Base-by-base conservation (phyloP, 2,888 invertebrate genomes). In the Meiosimyza platycephala region DNA sequence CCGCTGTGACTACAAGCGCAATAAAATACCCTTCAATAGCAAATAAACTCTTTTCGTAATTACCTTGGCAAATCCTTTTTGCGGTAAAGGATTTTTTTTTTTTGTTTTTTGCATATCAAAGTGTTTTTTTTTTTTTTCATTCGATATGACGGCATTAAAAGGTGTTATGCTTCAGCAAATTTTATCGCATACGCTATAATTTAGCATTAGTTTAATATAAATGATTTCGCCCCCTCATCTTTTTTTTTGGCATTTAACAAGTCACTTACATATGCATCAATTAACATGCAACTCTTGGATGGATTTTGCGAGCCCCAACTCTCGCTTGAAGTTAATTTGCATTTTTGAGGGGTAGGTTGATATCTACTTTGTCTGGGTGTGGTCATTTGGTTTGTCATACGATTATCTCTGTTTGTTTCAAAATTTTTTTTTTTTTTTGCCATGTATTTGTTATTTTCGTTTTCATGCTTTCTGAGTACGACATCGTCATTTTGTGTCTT, bases 11-110 rank as follows among this genome's bases (percentile, higher is more conserved):
- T 40, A 57, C 40, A 63, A 63, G 28, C 18, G 51, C 16, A 50
- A 51, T 64, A 64, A 51, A 64, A 64, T 64, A 50, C 64, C 51
- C 64, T 64, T 64, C 28, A 51, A 50, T 64, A 28, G 22, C 18
- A 40, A n/a, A 51, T 64, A n/a, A 64, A 51, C 64, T 64, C 64
- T 64, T 64, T 40, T 28, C 28, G 64, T 64, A 64, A 64, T 64
- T 64, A 64, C 64, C 64, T 64, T n/a, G 51, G 64, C 50, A 64
- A 64, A 64, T 64, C 64, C 64, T 28, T 40, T 51, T 0, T 40
- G 40, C 40, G 40, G 40, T 40, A 7, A 40, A 40, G 40, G 40
- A 40, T 40, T 6, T 40, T 40, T 40, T 40, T 40, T 2, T 2
- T 40, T n/a, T n/a, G n/a, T 40, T 40, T 40, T 40, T 40, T 40